Conservation (phyloP, 2,888 invertebrate species). For the Caenorhabditis drosophilae region DNA sequence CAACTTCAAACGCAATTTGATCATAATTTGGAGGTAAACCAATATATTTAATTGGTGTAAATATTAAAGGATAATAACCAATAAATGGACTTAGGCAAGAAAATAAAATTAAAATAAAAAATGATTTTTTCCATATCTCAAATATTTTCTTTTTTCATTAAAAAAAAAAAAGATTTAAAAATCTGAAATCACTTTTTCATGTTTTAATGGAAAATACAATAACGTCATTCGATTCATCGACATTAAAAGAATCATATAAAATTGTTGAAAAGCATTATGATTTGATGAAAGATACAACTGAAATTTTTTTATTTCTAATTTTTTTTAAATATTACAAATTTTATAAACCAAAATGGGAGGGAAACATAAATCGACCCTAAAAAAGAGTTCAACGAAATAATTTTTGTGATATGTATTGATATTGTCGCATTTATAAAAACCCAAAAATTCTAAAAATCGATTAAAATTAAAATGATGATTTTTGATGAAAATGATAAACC, state of each 20-base stretch:
- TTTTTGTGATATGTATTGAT: not conserved
- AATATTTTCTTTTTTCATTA: not conserved
- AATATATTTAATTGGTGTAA: too few relatives aligned
- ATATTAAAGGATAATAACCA: not conserved
- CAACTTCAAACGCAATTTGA: not conserved
- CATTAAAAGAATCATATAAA: not conserved
- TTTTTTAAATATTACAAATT: not conserved
- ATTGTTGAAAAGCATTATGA: not conserved
- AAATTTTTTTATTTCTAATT: too few relatives aligned
- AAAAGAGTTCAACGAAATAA: not conserved
- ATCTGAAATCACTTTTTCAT: not conserved
- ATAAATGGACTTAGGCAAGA: not conserved
- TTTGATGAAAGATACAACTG: not conserved
- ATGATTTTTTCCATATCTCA: not conserved
- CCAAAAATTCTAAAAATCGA: not conserved
- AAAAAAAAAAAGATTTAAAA: not conserved
- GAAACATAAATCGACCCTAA: not conserved
- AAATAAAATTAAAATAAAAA: not conserved
- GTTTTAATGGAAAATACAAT: conserved; percentile 1
- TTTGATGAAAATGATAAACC: not conserved
- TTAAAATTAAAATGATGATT: not conserved
- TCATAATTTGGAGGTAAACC: not conserved
- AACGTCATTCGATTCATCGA: not conserved
- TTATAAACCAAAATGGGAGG: not conserved
- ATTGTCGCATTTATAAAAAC: not conserved